Conservation (phyloP, 2,797 vertebrate genomes). For the Trachurus trachurus region DNA sequence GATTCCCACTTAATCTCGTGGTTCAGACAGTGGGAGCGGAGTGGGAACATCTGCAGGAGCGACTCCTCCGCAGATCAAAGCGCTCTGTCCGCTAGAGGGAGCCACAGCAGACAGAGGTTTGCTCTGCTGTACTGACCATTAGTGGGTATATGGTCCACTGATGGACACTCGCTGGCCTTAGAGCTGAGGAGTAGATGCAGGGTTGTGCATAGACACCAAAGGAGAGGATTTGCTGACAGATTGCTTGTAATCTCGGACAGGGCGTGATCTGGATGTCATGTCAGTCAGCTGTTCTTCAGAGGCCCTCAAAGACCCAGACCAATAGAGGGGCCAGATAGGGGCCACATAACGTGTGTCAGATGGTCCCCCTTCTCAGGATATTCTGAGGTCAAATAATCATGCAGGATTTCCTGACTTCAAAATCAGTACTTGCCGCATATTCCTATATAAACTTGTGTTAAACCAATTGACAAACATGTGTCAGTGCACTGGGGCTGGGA, state of each 20-base stretch:
- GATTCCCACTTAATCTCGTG: slow-evolving; percentile 6
- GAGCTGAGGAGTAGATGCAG: not conserved
- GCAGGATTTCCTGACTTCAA: not conserved
- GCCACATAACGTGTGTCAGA: not conserved
- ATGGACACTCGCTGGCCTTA: not conserved
- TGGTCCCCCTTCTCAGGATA: not conserved
- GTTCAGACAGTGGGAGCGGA: slow-evolving; percentile 12
- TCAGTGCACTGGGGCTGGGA: not conserved
- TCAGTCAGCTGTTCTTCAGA: not conserved
- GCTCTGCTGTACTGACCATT: too few species aligned
- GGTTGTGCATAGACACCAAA: not conserved
- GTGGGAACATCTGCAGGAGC: slow-evolving; percentile 56
- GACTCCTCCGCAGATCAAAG: slow-evolving; percentile 10
- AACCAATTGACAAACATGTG: not conserved
- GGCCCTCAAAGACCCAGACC: not conserved
- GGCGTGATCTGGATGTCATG: not conserved
- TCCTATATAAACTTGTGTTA: not conserved
- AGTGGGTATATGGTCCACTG: not conserved
- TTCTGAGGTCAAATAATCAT: not conserved
- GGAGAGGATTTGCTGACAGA: not conserved
- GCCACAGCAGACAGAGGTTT: slow-evolving; percentile 78
- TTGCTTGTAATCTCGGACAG: not conserved
- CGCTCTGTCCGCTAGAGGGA: slow-evolving; percentile 84
- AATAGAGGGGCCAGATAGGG: not conserved
- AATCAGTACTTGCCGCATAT: not conserved